A percentile compares a stretch with the other conserved stretches of the same genome.
Evolutionary conservation across 2,888 invertebrate genomes (phyloP).

Genomic region (Crepidodera aurea): DNA sequence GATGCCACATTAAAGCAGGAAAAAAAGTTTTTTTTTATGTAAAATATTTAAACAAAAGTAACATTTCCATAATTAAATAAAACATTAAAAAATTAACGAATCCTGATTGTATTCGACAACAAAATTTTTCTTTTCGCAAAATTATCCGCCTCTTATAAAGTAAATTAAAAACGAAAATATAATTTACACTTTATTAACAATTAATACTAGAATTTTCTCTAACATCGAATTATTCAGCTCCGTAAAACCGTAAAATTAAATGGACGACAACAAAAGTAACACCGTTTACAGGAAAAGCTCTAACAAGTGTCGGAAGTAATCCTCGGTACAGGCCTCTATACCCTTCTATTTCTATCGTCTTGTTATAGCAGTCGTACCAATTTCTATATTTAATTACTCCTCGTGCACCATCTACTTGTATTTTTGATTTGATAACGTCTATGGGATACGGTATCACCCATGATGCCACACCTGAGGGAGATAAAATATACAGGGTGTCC

Average conservation of each 20-base stretch:
- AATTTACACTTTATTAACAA: no score
- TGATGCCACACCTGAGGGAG: constrained; percentile 69
- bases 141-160: no score
- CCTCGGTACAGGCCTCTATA: constrained; percentile 77
- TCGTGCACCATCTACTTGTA: constrained; percentile 76
- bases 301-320: constrained; percentile 77
- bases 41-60: no score
- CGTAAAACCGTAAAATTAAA: constrained; percentile 71
- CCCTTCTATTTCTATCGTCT: constrained; percentile 75
- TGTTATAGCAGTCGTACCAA: constrained; percentile 75
- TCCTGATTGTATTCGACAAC: no score
- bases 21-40: no score
- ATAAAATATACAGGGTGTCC: no score
- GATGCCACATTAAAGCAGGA: no score
- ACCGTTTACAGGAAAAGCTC: constrained; percentile 94
- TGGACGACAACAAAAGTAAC: constrained; percentile 89
- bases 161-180: no score
- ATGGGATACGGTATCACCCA: constrained; percentile 89
- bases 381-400: constrained; percentile 67
- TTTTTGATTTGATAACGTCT: constrained; percentile 88
- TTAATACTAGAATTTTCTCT: background rate
- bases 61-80: no score
- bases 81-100: no score
- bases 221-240: background rate
- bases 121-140: no score